Evolutionary conservation across 2,888 invertebrate genomes (phyloP), one percentile per base, ranked within the genome.

Genomic region (Drosophila kambysellisi): DNA sequence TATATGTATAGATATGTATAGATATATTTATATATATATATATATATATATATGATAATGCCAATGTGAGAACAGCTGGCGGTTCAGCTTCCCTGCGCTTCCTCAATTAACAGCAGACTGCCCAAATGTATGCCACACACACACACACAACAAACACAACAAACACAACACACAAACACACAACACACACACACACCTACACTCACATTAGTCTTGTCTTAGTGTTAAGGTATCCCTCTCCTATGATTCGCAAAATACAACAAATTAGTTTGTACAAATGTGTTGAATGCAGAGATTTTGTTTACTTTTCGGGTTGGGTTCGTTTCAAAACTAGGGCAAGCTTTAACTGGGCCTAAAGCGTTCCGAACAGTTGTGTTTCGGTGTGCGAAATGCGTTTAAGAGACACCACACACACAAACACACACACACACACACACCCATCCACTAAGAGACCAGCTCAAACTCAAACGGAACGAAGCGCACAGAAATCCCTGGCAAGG

Each of bases 261-360:
- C 70, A 77, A 86, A 79, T 71, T 73, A 80, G 82, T 60, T 78
- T 81, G 84, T 81, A 85, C 60, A 70, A 81, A 80, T 70, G 43
- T 59, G 61, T 80, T 70, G 35, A 64, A 69, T 79, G 61, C 50
- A 51, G 50, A 37, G n/a, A 50, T 46, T 52, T 59, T 17, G 20
- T 68, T 68, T 48, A n/a, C 51, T 32, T 29, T 52, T 12, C 29
- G 20, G 29, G 12, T 29, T 59, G n/a, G 59, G 25, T 3, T 43
- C 43, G 20, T 29, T 17, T 6, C 17, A 29, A 35, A 37, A 37
- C 11, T 29, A 4, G 15, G 35, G 20, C 53, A 35, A 37, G 17
- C 29, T 6, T 29, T 41, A n/a, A 11, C 9, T 41, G n/a, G 9
- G 41, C n/a, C 41, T n/a, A 6, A 20, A 20, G 20, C 11, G 11